Evolutionary conservation across 2,888 invertebrate species (phyloP).

Genomic region (Lochmaea crataegi): DNA sequence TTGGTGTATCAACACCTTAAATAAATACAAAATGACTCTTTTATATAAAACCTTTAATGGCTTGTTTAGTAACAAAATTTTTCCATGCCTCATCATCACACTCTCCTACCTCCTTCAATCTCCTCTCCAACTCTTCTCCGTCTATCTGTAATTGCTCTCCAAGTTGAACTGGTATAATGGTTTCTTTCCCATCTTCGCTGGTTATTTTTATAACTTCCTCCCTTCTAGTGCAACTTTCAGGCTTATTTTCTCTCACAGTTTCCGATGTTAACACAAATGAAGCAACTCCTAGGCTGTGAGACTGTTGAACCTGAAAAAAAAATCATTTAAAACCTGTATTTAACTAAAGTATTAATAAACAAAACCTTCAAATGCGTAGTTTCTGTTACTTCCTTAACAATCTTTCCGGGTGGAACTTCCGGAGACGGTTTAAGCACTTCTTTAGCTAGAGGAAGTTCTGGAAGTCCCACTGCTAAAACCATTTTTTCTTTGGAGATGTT

Average conservation of each 20-base stretch:
- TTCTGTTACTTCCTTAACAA: slow-evolving; percentile 67
- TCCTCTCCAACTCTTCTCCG: slow-evolving; percentile 61
- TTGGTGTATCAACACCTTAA: too few species aligned
- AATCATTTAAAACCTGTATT: background rate
- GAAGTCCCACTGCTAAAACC: slow-evolving; percentile 64
- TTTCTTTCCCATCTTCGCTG: slow-evolving; percentile 42
- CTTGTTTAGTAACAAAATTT: slow-evolving; percentile 70
- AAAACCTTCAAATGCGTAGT: slow-evolving; percentile 65
- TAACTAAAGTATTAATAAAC: background rate
- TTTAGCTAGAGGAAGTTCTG: slow-evolving; percentile 60
- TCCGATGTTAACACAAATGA: slow-evolving; percentile 69
- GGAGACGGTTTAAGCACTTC: slow-evolving; percentile 62
- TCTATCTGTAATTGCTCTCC: slow-evolving; percentile 52
- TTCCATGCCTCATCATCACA: slow-evolving; percentile 65
- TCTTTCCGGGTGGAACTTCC: slow-evolving; percentile 65
- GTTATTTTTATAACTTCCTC: slow-evolving; percentile 47
- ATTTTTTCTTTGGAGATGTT: slow-evolving; percentile 63
- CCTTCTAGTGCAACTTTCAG: slow-evolving; percentile 44
- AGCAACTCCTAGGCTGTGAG: slow-evolving; percentile 67
- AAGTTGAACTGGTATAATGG: slow-evolving; percentile 34
- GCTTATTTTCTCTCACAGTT: slow-evolving; percentile 63
- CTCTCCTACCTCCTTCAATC: slow-evolving; percentile 67
- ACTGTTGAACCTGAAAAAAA: slow-evolving; percentile 63
- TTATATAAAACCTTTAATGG: slow-evolving; percentile 70
- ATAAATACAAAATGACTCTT: slow-evolving; percentile 12